These are phyloP conservation scores for Papilio elwesi DNA, from an alignment of 2,888 invertebrate genomes.

Conservation along the genomic window DNA sequence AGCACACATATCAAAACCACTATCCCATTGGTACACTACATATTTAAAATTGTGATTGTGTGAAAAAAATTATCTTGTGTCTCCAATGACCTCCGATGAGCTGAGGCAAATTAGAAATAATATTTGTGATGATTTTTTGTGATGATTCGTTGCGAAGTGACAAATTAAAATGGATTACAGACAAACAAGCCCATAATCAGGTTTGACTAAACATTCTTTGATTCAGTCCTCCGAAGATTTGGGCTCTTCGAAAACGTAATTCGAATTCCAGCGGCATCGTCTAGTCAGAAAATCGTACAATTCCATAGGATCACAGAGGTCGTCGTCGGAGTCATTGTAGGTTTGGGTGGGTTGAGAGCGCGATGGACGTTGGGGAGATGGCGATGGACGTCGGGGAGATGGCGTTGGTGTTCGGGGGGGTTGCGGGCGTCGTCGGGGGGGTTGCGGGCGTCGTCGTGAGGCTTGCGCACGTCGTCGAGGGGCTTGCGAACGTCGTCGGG, in stretches of 20 bases:
- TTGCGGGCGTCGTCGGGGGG: too few relatives aligned
- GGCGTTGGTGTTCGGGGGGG: background rate
- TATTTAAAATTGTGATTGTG: background rate
- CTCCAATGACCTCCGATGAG: conserved; percentile 22
- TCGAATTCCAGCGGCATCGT: conserved; percentile 53
- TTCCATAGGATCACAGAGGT: conserved; percentile 52
- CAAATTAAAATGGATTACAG: background rate
- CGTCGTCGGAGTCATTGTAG: conserved; percentile 40
- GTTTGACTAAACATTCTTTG: background rate
- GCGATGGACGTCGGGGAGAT: background rate
- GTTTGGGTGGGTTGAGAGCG: background rate
- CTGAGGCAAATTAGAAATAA: too few relatives aligned
- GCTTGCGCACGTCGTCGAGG: too few relatives aligned
- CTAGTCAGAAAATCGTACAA: conserved; percentile 57
- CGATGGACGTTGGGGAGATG: background rate
- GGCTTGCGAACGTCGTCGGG: background rate
- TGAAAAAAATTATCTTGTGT: background rate
- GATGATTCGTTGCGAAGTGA: too few relatives aligned
- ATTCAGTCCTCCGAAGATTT: conserved; percentile 22
- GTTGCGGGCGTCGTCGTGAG: background rate
- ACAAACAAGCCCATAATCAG: background rate
- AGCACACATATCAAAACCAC: background rate
- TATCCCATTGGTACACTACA: background rate
- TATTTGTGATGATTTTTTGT: too few relatives aligned
- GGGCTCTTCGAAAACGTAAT: conserved; percentile 47